Base-by-base conservation (phyloP, 2,888 invertebrate species). In the Diarsia rubi region DNA sequence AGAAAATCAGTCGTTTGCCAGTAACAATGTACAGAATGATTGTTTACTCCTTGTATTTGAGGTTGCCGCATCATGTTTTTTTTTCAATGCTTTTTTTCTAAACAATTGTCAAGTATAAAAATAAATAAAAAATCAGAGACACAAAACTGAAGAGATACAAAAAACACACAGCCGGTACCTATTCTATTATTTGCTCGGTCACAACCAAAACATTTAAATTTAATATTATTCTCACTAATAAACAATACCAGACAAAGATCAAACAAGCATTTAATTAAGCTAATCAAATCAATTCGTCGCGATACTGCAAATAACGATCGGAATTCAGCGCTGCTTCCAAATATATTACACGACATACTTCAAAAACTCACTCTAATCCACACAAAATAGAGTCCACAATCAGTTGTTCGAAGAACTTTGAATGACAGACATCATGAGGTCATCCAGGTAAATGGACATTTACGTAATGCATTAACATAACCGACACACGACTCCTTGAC, bases 381-480 rank as follows among this genome's bases (percentile, higher is more conserved):
- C 9, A 65, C 6, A 49, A 27, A 45, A 73, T 75, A 85, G 42
- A 70, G 69, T 75, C 67, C 5, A 63, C 45, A 69, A 63, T 80
- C 19, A 16, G 11, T 78, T 67, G 75, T 24, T 16, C 42, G 19
- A 16, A 62, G 24, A 27, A 66, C 62, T 63, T 60, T 54, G 70
- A 75, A 83, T 88, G 82, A 82, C 82, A 79, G 64, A 81, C 60
- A 68, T 76, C 27, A 85, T 93, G 93, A 93, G 88, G 88, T 93
- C 93, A 93, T 88, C 86, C 73, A 86, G 79, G 88, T 78, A 85
- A 79, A 82, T 86, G 79, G 76, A 83, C 82, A 79, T 90, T 91
- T 89, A 86, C 88, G 88, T 88, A 89, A 88, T 76, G 69, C 83
- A 90, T 91, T 90, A 89, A 86, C 87, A 89, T 74, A 83, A 79